These are phyloP conservation scores for Uromys caudimaculatus DNA, from an alignment of 2,797 vertebrate genomes.

Conservation along the genomic window DNA sequence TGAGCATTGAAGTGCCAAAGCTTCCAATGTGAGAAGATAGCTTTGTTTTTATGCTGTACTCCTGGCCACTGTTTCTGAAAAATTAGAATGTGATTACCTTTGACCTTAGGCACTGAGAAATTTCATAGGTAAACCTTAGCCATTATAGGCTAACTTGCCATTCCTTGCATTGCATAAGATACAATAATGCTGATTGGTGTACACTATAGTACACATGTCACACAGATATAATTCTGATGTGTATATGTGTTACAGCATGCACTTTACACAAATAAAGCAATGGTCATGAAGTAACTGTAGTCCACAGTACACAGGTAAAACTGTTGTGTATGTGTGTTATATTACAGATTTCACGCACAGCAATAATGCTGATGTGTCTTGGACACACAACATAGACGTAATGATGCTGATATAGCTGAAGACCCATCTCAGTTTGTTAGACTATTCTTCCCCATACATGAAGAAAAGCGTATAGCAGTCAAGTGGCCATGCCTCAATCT, in stretches of 20 bases:
- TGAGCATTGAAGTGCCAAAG: background rate
- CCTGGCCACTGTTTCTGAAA: background rate
- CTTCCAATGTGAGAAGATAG: conserved; percentile 4
- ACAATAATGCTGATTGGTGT: background rate
- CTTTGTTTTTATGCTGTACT: conserved; percentile 17
- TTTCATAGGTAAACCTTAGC: background rate
- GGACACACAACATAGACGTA: background rate
- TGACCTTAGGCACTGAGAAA: background rate
- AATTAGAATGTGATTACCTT: background rate
- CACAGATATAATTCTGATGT: background rate
- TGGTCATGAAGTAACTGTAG: background rate
- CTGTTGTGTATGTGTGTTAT: background rate
- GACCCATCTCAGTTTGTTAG: background rate
- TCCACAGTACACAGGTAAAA: background rate
- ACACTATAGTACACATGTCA: background rate
- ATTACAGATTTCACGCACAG: too few species aligned
- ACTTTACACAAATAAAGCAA: background rate
- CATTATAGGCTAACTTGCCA: background rate
- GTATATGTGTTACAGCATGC: background rate
- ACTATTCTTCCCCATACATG: background rate
- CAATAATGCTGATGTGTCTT: background rate
- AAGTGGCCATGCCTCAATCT: conserved; percentile 13
- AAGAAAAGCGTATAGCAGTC: background rate
- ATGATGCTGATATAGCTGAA: background rate
- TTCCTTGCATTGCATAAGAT: background rate